Evolutionary conservation across 2,113 vertebrate genomes (phyloP).

Genomic region (Apus apus): DNA sequence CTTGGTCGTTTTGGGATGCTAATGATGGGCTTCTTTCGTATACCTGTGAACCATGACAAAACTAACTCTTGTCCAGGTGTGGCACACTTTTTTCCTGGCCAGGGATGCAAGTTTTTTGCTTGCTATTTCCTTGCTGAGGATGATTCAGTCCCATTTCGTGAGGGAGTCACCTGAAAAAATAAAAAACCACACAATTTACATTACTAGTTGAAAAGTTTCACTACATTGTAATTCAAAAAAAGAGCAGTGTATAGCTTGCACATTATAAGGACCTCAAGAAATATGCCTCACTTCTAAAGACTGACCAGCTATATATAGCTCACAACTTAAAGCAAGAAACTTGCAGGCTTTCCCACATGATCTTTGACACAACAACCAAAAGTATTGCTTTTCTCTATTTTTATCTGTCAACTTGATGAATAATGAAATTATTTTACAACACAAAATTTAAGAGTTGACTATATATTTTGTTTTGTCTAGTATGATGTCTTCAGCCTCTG

Average conservation of each 20-base stretch:
- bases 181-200: conserved; percentile 2
- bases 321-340: conserved; percentile 32
- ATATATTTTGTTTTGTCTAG: conserved; percentile 12
- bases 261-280: conserved; percentile 6
- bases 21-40: no score
- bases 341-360: background rate
- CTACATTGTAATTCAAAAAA: conserved; percentile 47
- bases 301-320: conserved; percentile 49
- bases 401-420: conserved; percentile 43
- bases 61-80: no score
- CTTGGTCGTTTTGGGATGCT: no score
- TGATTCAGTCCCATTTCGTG: no score
- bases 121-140: no score
- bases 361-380: conserved; percentile 30
- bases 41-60: no score
- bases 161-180: background rate
- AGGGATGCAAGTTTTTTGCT: no score
- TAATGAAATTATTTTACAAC: conserved; percentile 37
- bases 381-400: conserved; percentile 60
- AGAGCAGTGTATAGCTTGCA: background rate
- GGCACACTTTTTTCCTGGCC: no score
- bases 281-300: conserved; percentile 3
- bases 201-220: conserved; percentile 11
- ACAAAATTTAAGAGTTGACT: conserved; percentile 23
- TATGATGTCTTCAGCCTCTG: conserved; percentile 35